Evolutionary conservation across 2,888 invertebrate genomes (phyloP).

Genomic region (Fragum sueziense): DNA sequence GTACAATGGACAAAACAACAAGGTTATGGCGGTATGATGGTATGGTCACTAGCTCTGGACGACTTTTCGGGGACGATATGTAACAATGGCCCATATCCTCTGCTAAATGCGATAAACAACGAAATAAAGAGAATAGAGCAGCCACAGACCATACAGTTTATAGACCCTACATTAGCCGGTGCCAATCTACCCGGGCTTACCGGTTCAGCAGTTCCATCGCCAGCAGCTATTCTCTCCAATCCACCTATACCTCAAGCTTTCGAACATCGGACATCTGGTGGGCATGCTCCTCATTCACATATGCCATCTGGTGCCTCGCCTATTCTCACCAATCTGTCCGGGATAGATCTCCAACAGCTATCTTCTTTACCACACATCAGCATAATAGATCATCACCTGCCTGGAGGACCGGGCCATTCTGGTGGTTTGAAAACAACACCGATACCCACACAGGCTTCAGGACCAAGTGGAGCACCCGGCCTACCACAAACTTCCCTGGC

Average conservation of each 20-base stretch:
- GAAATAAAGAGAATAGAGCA: constrained; percentile 41
- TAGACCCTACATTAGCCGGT: neutral
- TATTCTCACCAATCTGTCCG: neutral
- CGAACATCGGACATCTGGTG: neutral
- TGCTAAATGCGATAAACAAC: constrained; percentile 58
- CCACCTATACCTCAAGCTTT: constrained; percentile 10
- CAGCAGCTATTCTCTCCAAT: neutral
- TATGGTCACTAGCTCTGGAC: constrained; percentile 68
- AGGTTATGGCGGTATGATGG: constrained; percentile 67
- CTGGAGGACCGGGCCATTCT: neutral
- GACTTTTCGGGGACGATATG: constrained; percentile 67
- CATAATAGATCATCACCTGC: constrained; percentile 6
- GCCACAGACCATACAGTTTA: constrained; percentile 6
- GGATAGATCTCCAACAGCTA: constrained; percentile 14
- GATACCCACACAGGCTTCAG: neutral
- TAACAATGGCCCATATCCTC: constrained; percentile 60
- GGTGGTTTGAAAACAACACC: neutral
- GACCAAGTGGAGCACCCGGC: neutral
- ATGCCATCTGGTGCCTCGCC: neutral
- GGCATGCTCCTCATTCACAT: constrained; percentile 8
- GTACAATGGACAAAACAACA: constrained; percentile 61
- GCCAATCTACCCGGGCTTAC: neutral
- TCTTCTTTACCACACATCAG: constrained; percentile 13
- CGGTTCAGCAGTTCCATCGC: neutral
- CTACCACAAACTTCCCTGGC: neutral